Conservation (phyloP, 2,797 vertebrate genomes). For the Liparis tanakae region DNA sequence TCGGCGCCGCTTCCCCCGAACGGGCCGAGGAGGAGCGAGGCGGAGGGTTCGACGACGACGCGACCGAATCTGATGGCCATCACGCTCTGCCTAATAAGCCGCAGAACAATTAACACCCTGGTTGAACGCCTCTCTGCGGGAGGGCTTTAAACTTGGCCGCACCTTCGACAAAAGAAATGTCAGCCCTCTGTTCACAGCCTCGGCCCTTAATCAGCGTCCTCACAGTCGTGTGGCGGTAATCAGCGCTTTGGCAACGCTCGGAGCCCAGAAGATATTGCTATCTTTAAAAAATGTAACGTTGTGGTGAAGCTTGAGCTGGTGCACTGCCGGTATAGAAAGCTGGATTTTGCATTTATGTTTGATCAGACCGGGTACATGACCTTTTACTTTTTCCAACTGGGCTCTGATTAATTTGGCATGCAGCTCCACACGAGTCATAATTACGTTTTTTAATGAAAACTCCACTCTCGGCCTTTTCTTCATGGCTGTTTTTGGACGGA, state of each 20-base stretch:
- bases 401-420: background rate
- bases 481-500: background rate
- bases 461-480: background rate
- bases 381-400: background rate
- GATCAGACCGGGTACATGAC: background rate
- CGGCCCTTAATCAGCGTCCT: background rate
- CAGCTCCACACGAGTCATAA: background rate
- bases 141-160: constrained; percentile 3
- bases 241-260: background rate
- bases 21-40: background rate
- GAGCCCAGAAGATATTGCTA: background rate
- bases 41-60: constrained; percentile 26
- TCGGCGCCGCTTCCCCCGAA: constrained; percentile 45
- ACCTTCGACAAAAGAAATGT: constrained; percentile 5
- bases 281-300: too few relatives aligned
- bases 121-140: background rate
- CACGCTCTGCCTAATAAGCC: background rate
- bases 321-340: background rate
- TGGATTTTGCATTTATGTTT: background rate
- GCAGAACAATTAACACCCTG: background rate
- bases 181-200: background rate
- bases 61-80: constrained; percentile 18
- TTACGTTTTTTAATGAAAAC: background rate
- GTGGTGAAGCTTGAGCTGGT: background rate
- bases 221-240: background rate